Base-by-base conservation (phyloP, 1,140 invertebrate species). In the Heliconius hermathena region DNA sequence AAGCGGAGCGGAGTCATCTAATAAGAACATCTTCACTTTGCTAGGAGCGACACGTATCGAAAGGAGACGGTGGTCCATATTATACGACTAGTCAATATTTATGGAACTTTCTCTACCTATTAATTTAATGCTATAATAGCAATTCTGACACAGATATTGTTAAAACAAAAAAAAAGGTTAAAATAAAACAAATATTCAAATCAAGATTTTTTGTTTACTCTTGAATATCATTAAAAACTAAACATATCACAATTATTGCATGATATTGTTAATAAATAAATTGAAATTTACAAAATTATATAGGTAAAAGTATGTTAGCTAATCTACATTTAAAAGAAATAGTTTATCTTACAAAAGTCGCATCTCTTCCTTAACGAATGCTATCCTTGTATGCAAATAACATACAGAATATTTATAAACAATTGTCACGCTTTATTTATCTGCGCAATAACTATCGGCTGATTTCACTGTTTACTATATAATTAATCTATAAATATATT, bases 191-290 rank as follows among this genome's bases (percentile, higher is more conserved):
- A 52, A 73, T 26, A 41, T 76, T 74, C 41, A 73, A 72, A 52
- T 80, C 18, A 72, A 77, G 26, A 71, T 66, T 83, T 81, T 74
- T 81, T 36, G 49, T 81, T 70, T 74, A 74, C 33, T 77, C 76
- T 41, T 77, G 60, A 81, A 81, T 77, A 82, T 76, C 71, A 72
- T 81, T 81, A 85, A 83, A 89, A 85, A 84, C 86, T 88, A 89
- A 87, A 86, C 79, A 90, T 91, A 91, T 91, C 89, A 91, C 88
- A 91, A 84, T 87, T 87, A 85, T 88, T 84, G 83, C 82, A 89
- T 88, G 82, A 87, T 85, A 87, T 52, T 77, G 54, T 81, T 57
- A 81, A 81, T 78, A 78, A 81, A 79, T 79, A 54, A 22, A 76
- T 29, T 66, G 73, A 80, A n/a, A 54, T 66, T 73, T 29, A 73